Conservation (phyloP, 2,113 vertebrate genomes). For the Cariama cristata region DNA sequence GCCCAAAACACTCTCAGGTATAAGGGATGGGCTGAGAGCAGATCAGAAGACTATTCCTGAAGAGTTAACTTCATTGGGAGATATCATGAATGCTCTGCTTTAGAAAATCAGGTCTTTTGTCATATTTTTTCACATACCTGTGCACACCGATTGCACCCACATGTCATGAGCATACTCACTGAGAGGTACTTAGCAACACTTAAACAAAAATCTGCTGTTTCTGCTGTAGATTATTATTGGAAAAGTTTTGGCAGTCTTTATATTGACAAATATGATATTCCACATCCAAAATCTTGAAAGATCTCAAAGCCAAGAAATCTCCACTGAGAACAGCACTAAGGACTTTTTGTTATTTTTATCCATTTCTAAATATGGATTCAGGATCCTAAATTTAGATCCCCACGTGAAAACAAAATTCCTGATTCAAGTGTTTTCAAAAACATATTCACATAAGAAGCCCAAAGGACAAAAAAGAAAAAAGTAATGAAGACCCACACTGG, state of each 20-base stretch:
- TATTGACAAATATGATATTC: not conserved
- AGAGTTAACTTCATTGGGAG: not conserved
- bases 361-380: not conserved
- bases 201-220: not conserved
- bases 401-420: slow-evolving; percentile 37
- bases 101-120: not conserved
- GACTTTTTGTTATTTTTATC: slow-evolving; percentile 2
- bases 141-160: not conserved
- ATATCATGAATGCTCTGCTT: not conserved
- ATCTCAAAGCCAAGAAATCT: not conserved
- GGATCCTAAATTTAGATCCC: slow-evolving; percentile 33
- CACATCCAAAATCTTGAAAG: not conserved
- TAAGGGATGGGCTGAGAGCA: not conserved
- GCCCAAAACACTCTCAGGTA: not conserved
- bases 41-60: not conserved
- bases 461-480: not conserved
- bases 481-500: not conserved
- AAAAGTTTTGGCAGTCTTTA: not conserved
- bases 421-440: slow-evolving; percentile 37
- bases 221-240: not conserved
- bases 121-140: not conserved
- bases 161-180: not conserved
- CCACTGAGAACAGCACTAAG: not conserved
- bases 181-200: not conserved
- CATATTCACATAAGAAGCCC: not conserved